phyloP scores from a whole-genome alignment of 2,888 invertebrate genomes.

The Cyrtodaria siliqua region DNA sequence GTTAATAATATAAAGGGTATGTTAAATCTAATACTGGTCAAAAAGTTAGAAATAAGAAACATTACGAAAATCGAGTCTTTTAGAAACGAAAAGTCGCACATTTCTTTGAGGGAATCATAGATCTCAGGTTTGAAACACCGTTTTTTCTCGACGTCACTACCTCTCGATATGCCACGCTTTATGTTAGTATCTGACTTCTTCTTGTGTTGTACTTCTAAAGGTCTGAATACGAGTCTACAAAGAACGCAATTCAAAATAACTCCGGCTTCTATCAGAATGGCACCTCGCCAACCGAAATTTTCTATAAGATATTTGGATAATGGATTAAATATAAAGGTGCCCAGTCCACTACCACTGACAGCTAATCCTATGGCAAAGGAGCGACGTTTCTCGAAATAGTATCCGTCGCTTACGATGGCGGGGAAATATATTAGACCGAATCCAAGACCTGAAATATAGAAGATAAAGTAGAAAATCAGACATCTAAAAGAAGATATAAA shows the following conservation, averaged over 20 bases:
- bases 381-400: conserved; percentile 52
- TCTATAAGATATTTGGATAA: conserved; percentile 25
- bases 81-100: conserved; percentile 92
- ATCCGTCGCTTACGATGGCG: conserved; percentile 41
- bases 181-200: background rate
- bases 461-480: too few relatives aligned
- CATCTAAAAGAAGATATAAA: too few relatives aligned
- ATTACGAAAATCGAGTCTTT: conserved; percentile 91
- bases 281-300: conserved; percentile 45
- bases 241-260: conserved; percentile 48
- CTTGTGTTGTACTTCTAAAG: conserved; percentile 86
- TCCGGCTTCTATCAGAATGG: conserved; percentile 45
- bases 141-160: too few relatives aligned
- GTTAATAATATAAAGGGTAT: conserved; percentile 96
- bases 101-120: conserved; percentile 85
- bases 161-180: too few relatives aligned
- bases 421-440: conserved; percentile 57
- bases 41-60: conserved; percentile 94
- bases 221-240: conserved; percentile 42
- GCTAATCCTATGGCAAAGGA: conserved; percentile 51
- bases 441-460: conserved; percentile 35
- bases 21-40: conserved; percentile 96
- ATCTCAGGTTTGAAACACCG: conserved; percentile 67
- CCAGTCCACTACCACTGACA: conserved; percentile 50
- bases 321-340: conserved; percentile 49